A percentile compares a stretch with the other conserved stretches of the same genome.
Conservation (phyloP, 2,113 vertebrate genomes). For the Neopipo cinnamomea region DNA sequence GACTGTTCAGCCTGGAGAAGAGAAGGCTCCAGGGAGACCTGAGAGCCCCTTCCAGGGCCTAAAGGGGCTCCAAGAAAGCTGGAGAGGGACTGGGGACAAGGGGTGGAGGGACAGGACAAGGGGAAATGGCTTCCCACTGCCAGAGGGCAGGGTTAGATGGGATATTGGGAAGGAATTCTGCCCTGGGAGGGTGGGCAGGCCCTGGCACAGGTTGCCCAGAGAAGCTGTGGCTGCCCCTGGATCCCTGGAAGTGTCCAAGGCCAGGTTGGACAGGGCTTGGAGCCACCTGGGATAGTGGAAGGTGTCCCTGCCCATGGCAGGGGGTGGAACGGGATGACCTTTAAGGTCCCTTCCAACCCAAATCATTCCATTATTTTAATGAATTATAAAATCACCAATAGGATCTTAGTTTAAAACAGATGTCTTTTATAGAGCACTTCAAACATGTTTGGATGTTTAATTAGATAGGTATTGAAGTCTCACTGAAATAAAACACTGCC, state of each 20-base stretch:
- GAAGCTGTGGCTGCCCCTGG: background rate
- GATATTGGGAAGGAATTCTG: fast-evolving
- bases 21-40: background rate
- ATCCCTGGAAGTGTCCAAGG: background rate
- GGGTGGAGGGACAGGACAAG: background rate
- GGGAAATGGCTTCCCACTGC: background rate
- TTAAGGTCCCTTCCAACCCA: background rate
- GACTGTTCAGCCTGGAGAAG: background rate
- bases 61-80: background rate
- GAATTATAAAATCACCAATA: background rate
- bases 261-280: background rate
- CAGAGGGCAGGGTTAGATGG: fast-evolving
- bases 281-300: background rate
- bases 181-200: fast-evolving
- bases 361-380: background rate
- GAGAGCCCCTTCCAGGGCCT: background rate
- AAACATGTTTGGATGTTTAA: background rate
- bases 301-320: background rate
- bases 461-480: background rate
- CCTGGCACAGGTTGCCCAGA: background rate
- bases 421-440: background rate
- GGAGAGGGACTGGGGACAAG: background rate
- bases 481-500: background rate
- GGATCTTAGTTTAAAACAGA: background rate
- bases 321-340: fast-evolving